Evolutionary conservation across 2,888 invertebrate genomes (phyloP).

Genomic region (Cistogaster globosa): DNA sequence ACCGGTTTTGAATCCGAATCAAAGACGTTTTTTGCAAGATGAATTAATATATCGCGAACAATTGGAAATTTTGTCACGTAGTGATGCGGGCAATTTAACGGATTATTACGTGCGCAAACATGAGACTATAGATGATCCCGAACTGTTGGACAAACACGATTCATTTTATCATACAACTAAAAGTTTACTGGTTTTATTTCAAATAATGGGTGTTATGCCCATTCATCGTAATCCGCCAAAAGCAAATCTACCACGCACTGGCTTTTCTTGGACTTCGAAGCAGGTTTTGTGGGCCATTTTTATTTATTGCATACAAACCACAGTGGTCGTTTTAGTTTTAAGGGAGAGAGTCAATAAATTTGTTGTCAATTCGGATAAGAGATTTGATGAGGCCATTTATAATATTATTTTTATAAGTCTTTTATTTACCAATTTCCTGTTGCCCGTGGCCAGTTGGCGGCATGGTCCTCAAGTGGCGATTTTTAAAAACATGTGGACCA

Average conservation of each 20-base stretch:
- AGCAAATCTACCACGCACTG: constrained; percentile 84
- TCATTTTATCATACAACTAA: constrained; percentile 89
- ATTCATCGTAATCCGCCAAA: constrained; percentile 86
- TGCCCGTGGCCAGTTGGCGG: constrained; percentile 88
- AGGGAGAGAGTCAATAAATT: constrained; percentile 85
- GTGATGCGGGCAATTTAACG: constrained; percentile 72
- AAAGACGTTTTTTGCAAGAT: constrained; percentile 82
- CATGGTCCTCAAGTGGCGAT: constrained; percentile 88
- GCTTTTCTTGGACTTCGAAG: constrained; percentile 87
- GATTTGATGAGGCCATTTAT: constrained; percentile 90
- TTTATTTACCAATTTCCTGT: constrained; percentile 87
- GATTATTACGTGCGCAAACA: constrained; percentile 80
- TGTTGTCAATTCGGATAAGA: constrained; percentile 85
- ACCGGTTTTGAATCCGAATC: constrained; percentile 83
- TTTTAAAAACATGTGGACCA: constrained; percentile 91
- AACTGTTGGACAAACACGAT: constrained; percentile 87
- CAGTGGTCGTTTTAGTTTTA: constrained; percentile 84
- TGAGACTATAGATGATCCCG: constrained; percentile 84
- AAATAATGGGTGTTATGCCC: constrained; percentile 90
- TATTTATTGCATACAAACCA: constrained; percentile 86
- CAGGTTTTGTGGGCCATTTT: constrained; percentile 88
- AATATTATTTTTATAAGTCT: constrained; percentile 89
- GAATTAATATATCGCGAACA: constrained; percentile 80
- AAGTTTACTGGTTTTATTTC: constrained; percentile 88
- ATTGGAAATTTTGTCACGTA: constrained; percentile 75